Evolutionary conservation across 2,113 vertebrate genomes (phyloP), one percentile per base, ranked within the genome.

Genomic region (Corythornis cristatus): DNA sequence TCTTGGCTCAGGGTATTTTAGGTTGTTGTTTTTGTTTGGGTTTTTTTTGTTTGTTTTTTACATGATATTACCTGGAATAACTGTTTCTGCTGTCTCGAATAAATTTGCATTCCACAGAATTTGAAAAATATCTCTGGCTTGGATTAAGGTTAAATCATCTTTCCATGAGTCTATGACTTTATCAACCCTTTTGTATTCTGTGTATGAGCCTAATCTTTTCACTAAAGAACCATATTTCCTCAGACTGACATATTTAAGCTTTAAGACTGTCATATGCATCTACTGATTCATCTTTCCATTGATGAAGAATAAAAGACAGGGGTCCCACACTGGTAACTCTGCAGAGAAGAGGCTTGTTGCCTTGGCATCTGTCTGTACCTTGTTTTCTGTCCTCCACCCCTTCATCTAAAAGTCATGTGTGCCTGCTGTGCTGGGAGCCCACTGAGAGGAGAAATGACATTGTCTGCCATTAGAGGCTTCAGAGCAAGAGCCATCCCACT

Each of bases 131-230:
- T 86, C 74, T 73, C 13, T 86, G 77, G 71, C 51, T 92, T 68
- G 46, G 50, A 31, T 82, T 95, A 88, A 95, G 92, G 77, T 92
- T 94, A 95, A 67, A 78, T 80, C 77, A 78, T n/a, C 76, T 96
- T 95, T 67, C 64, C 71, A 17, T 2, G 43, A 90, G n/a, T 40
- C 60, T 94, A 40, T 61, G 82, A 81, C 77, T 96, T 81, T 43
- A 20, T 71, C 6, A 0, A 65, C 87, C 77, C 66, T 93, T 95
- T 93, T 95, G 58, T 83, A 68, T 89, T 96, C 72, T 1, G 4
- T 53, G 19, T 94, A 21, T 21, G 45, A 91, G 15, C 61, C 66
- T 75, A 73, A 87, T 93, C 51, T 86, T 87, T 88, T 86, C 46
- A 76, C 29, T 82, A 14, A 94, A 89, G 65, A 83, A 14, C 15